Evolutionary conservation across 2,888 invertebrate genomes (phyloP), one percentile per base, ranked within the genome.

Genomic region (Microctonus brassicae): DNA sequence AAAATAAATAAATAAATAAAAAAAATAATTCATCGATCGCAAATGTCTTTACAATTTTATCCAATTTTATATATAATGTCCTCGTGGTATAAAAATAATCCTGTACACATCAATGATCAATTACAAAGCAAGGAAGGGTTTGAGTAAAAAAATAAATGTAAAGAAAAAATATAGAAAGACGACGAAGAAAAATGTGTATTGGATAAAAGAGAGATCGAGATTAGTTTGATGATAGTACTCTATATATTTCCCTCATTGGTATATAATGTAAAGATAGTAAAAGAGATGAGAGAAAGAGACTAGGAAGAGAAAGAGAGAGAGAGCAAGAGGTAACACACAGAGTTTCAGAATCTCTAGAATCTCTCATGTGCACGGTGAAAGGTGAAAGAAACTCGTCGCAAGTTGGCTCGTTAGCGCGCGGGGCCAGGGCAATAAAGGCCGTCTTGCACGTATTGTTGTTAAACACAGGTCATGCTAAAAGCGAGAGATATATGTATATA

Each of bases 391-490:
- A 74, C 67, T 60, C 71, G 69, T 69, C 60, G 73, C 60, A 75
- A 70, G 71, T 77, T 73, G 72, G 77, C 79, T 80, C 78, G 81
- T 81, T 81, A 81, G 79, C 74, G 74, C 55, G 69, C 73, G 73
- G 72, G 73, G 74, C 68, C 70, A 73, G 76, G 78, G 75, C 77
- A 75, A 76, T 76, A 78, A 69, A 74, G 77, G 74, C 70, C 63
- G 75, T 57, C 77, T 47, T 17, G 47, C 80, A 77, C 77, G 79
- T 81, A 80, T 79, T 81, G 78, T 81, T 81, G 77, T 78, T 77
- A 76, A 79, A 77, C 78, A 76, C 70, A 74, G 75, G 75, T 74
- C 76, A 74, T 47, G 76, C 72, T 76, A 76, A 80, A 79, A 78
- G 74, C 75, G 75, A 72, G 68, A 71, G 73, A 77, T 77, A 75